Percentiles rank a stretch among this genome's conserved stretches.
These are phyloP conservation scores for Serilophus lunatus DNA, from an alignment of 2,113 vertebrate genomes.

Conservation along the genomic window DNA sequence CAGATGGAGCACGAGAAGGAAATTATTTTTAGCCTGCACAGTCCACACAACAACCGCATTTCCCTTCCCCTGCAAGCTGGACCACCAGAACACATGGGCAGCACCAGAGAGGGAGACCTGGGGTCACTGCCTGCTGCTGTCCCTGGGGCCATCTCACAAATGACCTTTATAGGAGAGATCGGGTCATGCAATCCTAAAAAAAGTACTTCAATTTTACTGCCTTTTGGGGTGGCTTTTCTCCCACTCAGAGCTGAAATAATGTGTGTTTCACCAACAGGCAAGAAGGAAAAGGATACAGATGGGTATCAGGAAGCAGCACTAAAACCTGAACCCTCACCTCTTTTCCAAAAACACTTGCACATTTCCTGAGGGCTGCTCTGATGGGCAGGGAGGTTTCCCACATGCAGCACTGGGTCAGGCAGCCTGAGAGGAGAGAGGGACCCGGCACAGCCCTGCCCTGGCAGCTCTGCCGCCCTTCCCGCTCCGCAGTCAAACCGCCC, in stretches of 20 bases:
- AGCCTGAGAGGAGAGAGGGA: not conserved
- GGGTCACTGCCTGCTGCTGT: not conserved
- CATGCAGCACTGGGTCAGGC: fast-evolving
- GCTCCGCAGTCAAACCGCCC: fast-evolving
- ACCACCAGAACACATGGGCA: not conserved
- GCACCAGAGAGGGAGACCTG: not conserved
- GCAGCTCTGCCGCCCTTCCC: not conserved
- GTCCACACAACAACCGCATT: not conserved
- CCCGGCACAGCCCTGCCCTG: not conserved
- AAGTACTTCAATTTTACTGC: not conserved
- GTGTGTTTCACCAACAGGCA: not conserved
- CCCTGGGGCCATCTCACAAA: not conserved
- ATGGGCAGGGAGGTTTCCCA: not conserved
- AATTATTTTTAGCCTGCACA: slow-evolving; percentile 38
- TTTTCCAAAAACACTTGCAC: not conserved
- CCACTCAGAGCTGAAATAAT: not conserved
- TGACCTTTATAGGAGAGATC: not conserved
- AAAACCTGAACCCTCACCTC: not conserved
- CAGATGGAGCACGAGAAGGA: slow-evolving; percentile 18
- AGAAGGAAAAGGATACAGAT: not conserved
- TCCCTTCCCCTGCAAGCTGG: not conserved
- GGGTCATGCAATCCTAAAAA: not conserved
- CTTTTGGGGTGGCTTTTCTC: not conserved
- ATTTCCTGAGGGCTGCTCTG: fast-evolving
- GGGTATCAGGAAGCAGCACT: not conserved